phyloP scores from a whole-genome alignment of 2,797 vertebrate species.

The Phrynocephalus vlangalii region DNA sequence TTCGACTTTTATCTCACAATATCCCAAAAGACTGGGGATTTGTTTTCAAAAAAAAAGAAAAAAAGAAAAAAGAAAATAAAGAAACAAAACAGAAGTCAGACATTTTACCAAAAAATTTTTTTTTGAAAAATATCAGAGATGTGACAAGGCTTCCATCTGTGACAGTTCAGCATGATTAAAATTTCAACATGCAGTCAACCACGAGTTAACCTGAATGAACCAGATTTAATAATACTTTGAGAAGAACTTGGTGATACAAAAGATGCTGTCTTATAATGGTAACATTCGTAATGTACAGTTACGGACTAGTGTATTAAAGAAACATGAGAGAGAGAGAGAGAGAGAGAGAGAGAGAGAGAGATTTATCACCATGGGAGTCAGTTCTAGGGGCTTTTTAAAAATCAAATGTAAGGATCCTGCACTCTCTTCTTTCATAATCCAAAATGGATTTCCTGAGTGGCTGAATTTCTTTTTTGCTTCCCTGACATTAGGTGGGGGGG shows the following conservation, averaged over 20 bases:
- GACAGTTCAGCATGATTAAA: background rate
- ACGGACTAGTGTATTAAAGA: background rate
- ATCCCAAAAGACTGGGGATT: background rate
- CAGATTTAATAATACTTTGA: background rate
- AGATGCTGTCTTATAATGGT: constrained; percentile 3
- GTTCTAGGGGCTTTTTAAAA: too few species aligned
- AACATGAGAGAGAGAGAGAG: background rate
- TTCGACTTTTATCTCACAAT: background rate
- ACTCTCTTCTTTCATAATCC: too few species aligned
- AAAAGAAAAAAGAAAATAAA: too few species aligned
- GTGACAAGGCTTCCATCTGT: background rate
- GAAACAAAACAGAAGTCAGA: background rate
- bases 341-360: too few species aligned
- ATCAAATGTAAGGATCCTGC: too few species aligned
- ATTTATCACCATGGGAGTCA: too few species aligned
- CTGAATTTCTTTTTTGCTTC: too few species aligned
- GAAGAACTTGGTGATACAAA: constrained; percentile 10
- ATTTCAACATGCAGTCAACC: background rate
- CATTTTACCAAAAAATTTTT: background rate
- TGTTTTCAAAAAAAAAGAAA: background rate
- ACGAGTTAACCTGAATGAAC: background rate
- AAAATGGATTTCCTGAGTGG: too few species aligned
- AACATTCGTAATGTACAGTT: constrained; percentile 22
- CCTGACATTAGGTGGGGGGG: too few species aligned
- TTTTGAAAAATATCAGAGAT: background rate